phyloP scores from a whole-genome alignment of 2,888 invertebrate genomes.

The Dermolepida albohirtum region DNA sequence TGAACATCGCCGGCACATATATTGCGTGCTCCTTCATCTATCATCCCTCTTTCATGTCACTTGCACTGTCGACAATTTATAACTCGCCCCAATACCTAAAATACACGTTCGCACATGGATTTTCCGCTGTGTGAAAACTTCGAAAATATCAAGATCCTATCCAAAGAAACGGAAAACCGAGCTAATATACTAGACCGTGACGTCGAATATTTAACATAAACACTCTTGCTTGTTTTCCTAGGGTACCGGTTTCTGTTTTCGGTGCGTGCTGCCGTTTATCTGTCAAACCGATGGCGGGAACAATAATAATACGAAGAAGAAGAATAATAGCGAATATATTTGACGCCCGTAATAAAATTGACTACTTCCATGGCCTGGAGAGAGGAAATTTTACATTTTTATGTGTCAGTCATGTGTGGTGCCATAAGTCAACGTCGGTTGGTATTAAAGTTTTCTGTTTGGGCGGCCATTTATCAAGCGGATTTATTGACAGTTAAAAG shows the following conservation, averaged over 20 bases:
- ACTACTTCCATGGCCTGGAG: not conserved
- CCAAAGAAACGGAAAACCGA: too few relatives aligned
- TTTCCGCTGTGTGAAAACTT: constrained; percentile 1
- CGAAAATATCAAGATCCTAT: not conserved
- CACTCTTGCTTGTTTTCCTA: not conserved
- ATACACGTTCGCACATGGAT: too few relatives aligned
- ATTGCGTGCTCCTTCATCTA: constrained; percentile 17
- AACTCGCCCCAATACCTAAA: not conserved
- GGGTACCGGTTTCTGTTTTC: not conserved
- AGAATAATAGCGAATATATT: constrained; percentile 13
- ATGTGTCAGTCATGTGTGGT: constrained; percentile 27
- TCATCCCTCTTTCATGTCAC: constrained; percentile 22
- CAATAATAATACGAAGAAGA: not conserved
- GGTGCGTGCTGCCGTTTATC: constrained; percentile 4
- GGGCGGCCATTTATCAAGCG: constrained; percentile 29
- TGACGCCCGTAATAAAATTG: constrained; percentile 4
- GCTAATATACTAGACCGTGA: too few relatives aligned
- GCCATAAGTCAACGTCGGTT: constrained; percentile 18
- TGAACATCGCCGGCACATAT: not conserved
- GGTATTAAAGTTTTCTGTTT: constrained; percentile 32
- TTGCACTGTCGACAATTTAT: constrained; percentile 28
- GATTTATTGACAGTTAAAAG: constrained; percentile 25
- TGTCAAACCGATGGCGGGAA: constrained; percentile 1
- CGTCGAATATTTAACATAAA: not conserved
- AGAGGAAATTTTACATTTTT: constrained; percentile 20